Evolutionary conservation across 2,888 invertebrate species (phyloP).

Genomic region (Lochmaea crataegi): DNA sequence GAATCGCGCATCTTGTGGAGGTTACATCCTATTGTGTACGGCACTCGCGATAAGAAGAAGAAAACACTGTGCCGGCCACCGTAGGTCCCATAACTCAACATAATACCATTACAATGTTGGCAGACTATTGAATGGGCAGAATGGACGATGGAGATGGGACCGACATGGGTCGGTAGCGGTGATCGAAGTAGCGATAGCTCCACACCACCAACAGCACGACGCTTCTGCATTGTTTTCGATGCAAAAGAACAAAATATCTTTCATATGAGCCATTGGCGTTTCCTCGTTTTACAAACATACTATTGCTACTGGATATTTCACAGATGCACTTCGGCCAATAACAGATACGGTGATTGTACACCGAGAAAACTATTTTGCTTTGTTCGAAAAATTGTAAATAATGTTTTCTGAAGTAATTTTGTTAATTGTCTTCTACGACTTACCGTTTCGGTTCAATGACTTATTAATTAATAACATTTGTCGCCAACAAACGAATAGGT

Average conservation of each 20-base stretch:
- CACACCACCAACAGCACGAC: slow-evolving; percentile 57
- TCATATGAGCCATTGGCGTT: slow-evolving; percentile 40
- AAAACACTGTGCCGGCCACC: slow-evolving; percentile 47
- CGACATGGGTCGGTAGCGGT: slow-evolving; percentile 59
- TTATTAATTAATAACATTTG: neutral
- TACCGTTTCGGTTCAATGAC: neutral
- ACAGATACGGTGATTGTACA: slow-evolving; percentile 10
- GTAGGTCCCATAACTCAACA: slow-evolving; percentile 58
- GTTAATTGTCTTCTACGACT: neutral
- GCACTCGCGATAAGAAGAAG: slow-evolving; percentile 43
- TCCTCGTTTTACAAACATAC: slow-evolving; percentile 36
- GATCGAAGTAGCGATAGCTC: slow-evolving; percentile 59
- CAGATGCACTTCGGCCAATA: slow-evolving; percentile 24
- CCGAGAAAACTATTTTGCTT: neutral
- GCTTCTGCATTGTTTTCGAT: slow-evolving; percentile 49
- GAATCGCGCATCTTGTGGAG: slow-evolving; percentile 10
- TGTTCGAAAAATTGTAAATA: neutral
- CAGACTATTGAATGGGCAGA: slow-evolving; percentile 57
- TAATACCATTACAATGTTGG: slow-evolving; percentile 62
- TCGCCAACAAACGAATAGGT: neutral
- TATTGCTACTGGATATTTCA: slow-evolving; percentile 36
- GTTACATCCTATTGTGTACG: slow-evolving; percentile 25
- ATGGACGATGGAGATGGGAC: slow-evolving; percentile 52
- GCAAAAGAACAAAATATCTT: slow-evolving; percentile 41
- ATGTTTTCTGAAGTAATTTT: neutral